A percentile compares a stretch with the other conserved stretches of the same genome.
phyloP scores from a whole-genome alignment of 2,888 invertebrate genomes.

The Dasysyrphus tricinctus region DNA sequence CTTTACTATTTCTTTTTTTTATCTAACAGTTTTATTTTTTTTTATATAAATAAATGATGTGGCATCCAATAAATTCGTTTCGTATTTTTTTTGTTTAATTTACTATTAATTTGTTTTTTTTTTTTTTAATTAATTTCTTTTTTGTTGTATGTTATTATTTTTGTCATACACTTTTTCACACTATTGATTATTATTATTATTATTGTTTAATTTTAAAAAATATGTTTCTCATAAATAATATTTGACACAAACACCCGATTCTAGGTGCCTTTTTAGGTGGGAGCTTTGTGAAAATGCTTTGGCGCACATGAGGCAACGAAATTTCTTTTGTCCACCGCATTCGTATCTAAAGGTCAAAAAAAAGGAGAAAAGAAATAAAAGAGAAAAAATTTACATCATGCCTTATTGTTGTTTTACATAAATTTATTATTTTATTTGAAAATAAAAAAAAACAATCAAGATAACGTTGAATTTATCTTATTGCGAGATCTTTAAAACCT shows the following conservation, averaged over 20 bases:
- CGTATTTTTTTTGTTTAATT: constrained; percentile 77
- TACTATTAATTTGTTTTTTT: constrained; percentile 44
- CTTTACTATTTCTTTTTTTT: constrained; percentile 74
- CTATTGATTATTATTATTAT: constrained; percentile 71
- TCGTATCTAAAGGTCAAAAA: constrained; percentile 85
- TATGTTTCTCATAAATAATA: constrained; percentile 84
- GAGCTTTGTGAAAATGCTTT: constrained; percentile 89
- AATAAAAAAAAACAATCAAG: background rate
- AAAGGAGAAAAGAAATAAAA: constrained; percentile 21
- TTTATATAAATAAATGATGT: constrained; percentile 81
- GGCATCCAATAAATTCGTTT: constrained; percentile 84
- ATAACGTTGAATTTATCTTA: no score
- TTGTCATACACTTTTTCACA: constrained; percentile 55
- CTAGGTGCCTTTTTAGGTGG: constrained; percentile 86
- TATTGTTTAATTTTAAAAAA: constrained; percentile 82
- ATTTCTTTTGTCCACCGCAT: constrained; percentile 88
- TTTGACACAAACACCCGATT: constrained; percentile 84
- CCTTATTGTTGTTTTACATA: background rate
- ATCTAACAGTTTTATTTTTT: constrained; percentile 67
- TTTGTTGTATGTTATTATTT: constrained; percentile 63
- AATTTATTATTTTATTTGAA: background rate
- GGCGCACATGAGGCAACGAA: constrained; percentile 87
- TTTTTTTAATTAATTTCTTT: constrained; percentile 46
- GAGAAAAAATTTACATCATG: no score
- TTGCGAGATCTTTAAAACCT: no score